Evolutionary conservation across 2,797 vertebrate species (phyloP), one percentile per base, ranked within the genome.

Genomic region (Anguilla marmorata): DNA sequence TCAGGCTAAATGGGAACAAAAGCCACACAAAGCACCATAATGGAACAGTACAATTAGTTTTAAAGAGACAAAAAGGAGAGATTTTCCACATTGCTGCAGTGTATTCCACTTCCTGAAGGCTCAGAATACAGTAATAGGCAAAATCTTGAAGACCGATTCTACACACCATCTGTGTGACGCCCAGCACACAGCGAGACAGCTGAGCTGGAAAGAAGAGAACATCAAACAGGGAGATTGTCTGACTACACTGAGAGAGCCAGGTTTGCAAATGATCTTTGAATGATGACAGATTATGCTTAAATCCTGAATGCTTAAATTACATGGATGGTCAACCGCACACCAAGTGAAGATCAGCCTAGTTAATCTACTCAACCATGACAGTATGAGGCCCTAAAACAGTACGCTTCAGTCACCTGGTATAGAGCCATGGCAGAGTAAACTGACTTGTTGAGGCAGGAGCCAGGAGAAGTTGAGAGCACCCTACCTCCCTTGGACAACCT

Each of bases 391-490:
- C 41, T 45, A 7, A 48, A 80, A 45, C 37, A 48, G 41, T 21
- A 41, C 12, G 33, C 33, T 24, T 21, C 14, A 80, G 76, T 80
- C 37, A 45, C 76, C 41, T 45, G 8, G 33, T 3, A 48, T 1
- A 33, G 76, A 37, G 76, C 16, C 76, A 6, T 41, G 12, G 19
- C 19, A 16, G 76, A 7, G 76, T 80, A 45, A 80, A 48, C 24
- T 21, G 27, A 85, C 50, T 16, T 30, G 58, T 30, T 33, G 16
- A 86, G 85, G 58, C 85, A 66, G n/a, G 84, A 85, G 24, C n/a
- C 19, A 24, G n/a, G 6, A 5, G 54, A 27, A 33, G 50, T 54
- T 85, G 79, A 27, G 27, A 84, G 83, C 48, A 84, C 30, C 50
- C 11, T 12, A 27, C 83, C 83, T 19, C 2, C 83, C 83, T 58